phyloP scores from a whole-genome alignment of 2,888 invertebrate species.

The Caenorhabditis sulstoni region DNA sequence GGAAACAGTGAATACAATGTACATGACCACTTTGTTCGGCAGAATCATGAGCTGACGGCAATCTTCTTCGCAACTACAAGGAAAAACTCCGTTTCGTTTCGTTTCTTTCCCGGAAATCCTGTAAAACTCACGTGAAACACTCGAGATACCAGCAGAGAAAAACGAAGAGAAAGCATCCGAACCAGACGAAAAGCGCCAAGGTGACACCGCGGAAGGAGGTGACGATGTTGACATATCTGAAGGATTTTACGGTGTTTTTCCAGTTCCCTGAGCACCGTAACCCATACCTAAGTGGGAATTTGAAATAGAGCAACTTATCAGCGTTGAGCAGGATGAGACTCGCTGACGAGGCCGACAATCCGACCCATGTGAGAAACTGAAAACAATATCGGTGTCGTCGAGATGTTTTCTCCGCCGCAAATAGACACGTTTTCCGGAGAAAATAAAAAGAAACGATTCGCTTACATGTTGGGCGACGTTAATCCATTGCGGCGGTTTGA shows the following conservation, averaged over 20 bases:
- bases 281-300: constrained; percentile 76
- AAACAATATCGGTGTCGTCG: constrained; percentile 15
- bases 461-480: constrained; percentile 59
- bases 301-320: constrained; percentile 79
- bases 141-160: constrained; percentile 70
- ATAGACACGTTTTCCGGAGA: too few species aligned
- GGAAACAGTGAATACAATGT: constrained; percentile 69
- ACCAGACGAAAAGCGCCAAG: constrained; percentile 71
- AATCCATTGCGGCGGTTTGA: constrained; percentile 58
- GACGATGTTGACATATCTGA: constrained; percentile 75
- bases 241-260: constrained; percentile 18
- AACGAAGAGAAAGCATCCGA: constrained; percentile 73
- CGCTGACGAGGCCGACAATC: constrained; percentile 76
- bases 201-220: constrained; percentile 72
- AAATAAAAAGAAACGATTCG: constrained; percentile 17
- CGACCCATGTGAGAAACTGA: constrained; percentile 77
- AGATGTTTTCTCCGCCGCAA: too few species aligned
- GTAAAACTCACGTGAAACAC: constrained; percentile 59
- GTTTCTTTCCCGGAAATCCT: neutral
- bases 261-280: neutral
- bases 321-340: constrained; percentile 78
- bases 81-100: neutral
- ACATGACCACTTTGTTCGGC: constrained; percentile 62
- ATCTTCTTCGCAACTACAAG: constrained; percentile 61
- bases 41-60: constrained; percentile 62